These are phyloP conservation scores for Copsychus sechellarum DNA, from an alignment of 2,113 vertebrate species.

Conservation along the genomic window DNA sequence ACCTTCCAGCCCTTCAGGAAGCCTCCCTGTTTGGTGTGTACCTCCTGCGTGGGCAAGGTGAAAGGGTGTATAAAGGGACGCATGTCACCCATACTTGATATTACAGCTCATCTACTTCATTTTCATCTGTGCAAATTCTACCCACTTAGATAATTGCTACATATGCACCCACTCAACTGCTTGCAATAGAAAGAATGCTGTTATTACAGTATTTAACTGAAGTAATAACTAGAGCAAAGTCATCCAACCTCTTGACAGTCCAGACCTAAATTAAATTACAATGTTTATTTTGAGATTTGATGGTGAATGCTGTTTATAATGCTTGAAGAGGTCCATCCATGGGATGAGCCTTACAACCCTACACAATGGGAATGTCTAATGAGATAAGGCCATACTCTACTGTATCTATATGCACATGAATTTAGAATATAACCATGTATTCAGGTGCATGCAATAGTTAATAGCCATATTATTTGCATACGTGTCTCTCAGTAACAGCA, in stretches of 20 bases:
- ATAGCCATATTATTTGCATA: not conserved
- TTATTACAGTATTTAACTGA: conserved; percentile 31
- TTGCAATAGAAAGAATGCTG: conserved; percentile 19
- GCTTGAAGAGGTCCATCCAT: not conserved
- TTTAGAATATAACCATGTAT: not conserved
- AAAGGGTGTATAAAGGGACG: conserved; percentile 23
- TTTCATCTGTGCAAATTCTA: conserved; percentile 16
- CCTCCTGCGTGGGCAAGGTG: not conserved
- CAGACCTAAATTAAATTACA: not conserved
- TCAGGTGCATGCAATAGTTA: not conserved
- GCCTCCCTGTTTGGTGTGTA: not conserved
- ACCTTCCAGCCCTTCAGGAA: not conserved
- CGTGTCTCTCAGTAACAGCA: not conserved
- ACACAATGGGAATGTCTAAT: rapidly evolving
- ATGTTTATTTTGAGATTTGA: not conserved
- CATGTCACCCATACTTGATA: not conserved
- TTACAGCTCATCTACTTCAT: conserved; percentile 5
- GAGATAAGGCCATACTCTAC: not conserved
- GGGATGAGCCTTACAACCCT: not conserved
- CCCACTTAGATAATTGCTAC: conserved; percentile 20
- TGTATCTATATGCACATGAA: not conserved
- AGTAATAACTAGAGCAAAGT: conserved; percentile 15
- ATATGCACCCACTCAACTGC: conserved; percentile 40
- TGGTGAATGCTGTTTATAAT: not conserved
- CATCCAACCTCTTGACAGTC: not conserved